Evolutionary conservation across 2,888 invertebrate genomes (phyloP), one percentile per base, ranked within the genome.

Genomic region (Tachystola acroxantha): DNA sequence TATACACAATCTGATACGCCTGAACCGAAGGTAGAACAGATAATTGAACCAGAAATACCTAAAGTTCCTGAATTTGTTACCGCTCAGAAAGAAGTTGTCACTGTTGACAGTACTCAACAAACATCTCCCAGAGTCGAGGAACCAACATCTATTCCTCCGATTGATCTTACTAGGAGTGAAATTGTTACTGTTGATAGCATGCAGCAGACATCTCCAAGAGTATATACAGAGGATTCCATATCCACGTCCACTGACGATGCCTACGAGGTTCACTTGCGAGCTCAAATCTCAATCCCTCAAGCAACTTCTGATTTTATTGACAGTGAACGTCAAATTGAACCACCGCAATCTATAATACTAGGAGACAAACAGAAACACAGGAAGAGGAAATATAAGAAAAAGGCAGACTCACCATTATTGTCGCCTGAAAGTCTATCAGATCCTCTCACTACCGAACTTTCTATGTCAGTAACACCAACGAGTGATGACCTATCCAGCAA

Each of bases 241-340:
- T 80, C 87, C 2, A 85, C 85, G 36, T 88, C 88, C 1, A 82
- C 82, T 3, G 89, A 88, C 43, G 89, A 88, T 46, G 84, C 88
- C 9, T 90, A 88, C 48, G 91, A 91, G 78, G 82, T 91, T n/a
- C 88, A 89, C 46, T 78, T 91, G 16, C 72, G 89, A 51, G 89
- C 91, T 25, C 85, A 88, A 41, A 85, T 91, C 11, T 82, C 89
- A 0, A 87, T 91, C 40, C 89, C 89, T 26, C 74, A 80, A 62
- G 60, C 63, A 32, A 80, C 64, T 4, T 66, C 59, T 7, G 78
- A 80, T 32, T 84, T 86, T 29, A 59, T 86, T 27, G 68, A 78
- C n/a, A 76, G 54, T 47, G 85, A 85, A 64, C 69, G 80, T 4
- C 66, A 70, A 39, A 48, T 53, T 16, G 67, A 70, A 50, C 53